Evolutionary conservation across 2,113 vertebrate genomes (phyloP).

Genomic region (Myiopsitta monachus): DNA sequence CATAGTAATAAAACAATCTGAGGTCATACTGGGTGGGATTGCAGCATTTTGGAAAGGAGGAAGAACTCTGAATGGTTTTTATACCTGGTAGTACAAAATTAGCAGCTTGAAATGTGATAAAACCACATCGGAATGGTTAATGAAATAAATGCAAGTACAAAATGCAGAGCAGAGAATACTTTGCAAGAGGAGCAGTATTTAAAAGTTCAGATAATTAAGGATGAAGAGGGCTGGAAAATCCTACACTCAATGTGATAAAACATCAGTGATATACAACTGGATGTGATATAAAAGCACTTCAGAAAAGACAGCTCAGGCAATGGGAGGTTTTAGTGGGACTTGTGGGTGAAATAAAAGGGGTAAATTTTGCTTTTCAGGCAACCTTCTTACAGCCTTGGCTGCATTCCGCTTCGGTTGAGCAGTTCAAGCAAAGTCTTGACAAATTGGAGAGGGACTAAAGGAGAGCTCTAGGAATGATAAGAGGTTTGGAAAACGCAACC

Average conservation of each 20-base stretch:
- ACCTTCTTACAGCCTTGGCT: slow-evolving; percentile 12
- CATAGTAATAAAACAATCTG: background rate
- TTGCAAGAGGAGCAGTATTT: background rate
- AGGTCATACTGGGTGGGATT: background rate
- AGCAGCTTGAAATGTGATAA: background rate
- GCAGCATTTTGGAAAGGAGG: background rate
- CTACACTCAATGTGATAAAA: background rate
- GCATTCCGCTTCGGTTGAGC: background rate
- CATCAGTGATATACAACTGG: background rate
- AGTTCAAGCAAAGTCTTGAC: slow-evolving; percentile 42
- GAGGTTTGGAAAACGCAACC: slow-evolving; percentile 51
- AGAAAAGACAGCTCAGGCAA: background rate
- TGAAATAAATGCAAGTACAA: background rate
- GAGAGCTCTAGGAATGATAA: slow-evolving; percentile 63
- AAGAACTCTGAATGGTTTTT: background rate
- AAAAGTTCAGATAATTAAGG: background rate
- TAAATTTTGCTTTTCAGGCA: background rate
- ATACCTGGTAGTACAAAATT: background rate
- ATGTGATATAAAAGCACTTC: background rate
- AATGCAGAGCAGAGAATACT: background rate
- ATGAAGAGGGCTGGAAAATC: background rate
- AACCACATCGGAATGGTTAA: background rate
- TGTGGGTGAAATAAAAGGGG: background rate
- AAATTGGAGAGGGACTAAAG: slow-evolving; percentile 44
- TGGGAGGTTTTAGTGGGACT: background rate